Base-by-base conservation (phyloP, 1,140 invertebrate genomes). In the Micrasema longulum region DNA sequence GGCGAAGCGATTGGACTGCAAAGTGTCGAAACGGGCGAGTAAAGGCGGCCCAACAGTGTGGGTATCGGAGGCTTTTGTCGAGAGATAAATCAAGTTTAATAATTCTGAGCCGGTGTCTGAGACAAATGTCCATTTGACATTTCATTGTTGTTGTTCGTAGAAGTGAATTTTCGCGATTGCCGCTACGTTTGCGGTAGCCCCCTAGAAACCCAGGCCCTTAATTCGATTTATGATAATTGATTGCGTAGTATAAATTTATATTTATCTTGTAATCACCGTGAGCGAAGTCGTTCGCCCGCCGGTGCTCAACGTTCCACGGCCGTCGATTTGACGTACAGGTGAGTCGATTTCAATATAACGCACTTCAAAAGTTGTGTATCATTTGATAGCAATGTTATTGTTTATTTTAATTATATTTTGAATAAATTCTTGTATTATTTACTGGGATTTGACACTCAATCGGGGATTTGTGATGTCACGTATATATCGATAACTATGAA, bases 31-130 rank as follows among this genome's bases (percentile, higher is more conserved):
- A 52, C 26, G 36, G 60, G 16, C 43, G 68, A 70, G 60, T 63
- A 63, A 70, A 45, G 14, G 11, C 57, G 48, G 45, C 48, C 31
- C 22, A 38, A n/a, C 52, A 11, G 16, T 64, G 22, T 78, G 81
- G 80, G 81, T 77, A 78, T 78, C 81, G 79, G 76, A 78, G 80
- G 81, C 83, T 84, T 82, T 85, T 85, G 82, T 84, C 81, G 81
- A 77, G 80, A 82, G 80, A 83, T 84, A 84, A 84, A 66, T 66
- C 83, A 79, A 84, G 82, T 66, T 82, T 82, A 84, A 84, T 79
- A 82, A 81, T 80, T 83, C 81, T 78, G 23, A 55, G 22, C 47
- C 48, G 43, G 52, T 53, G 22, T 64, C 47, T 12, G 23, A n/a
- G 65, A 20, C 7, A 20, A 52, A 52, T 23, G 48, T 60, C 55